These are phyloP conservation scores for Pseudoatta argentina DNA, from an alignment of 1,140 invertebrate genomes.

Conservation along the genomic window DNA sequence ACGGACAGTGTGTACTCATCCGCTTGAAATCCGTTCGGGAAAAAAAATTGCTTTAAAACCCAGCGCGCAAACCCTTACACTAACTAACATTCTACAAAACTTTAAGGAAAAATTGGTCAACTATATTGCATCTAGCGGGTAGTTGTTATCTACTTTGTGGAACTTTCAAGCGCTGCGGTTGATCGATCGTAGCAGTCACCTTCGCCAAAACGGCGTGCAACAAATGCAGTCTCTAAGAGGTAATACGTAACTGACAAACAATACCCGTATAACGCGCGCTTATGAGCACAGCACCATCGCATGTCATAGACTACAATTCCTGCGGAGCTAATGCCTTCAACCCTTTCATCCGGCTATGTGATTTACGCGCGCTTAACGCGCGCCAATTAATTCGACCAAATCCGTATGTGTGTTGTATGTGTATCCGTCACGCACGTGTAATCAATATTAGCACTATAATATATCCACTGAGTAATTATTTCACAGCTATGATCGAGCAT, in stretches of 20 bases:
- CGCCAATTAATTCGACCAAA: constrained; percentile 25
- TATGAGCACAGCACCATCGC: constrained; percentile 25
- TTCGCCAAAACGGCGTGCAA: background rate
- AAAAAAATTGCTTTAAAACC: background rate
- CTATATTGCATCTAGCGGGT: background rate
- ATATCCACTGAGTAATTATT: constrained; percentile 34
- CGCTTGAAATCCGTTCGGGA: background rate
- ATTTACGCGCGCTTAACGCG: constrained; percentile 43
- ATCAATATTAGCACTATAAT: constrained; percentile 47
- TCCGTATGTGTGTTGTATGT: background rate
- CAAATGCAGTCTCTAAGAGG: constrained; percentile 15
- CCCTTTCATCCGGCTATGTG: constrained; percentile 46
- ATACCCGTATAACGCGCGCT: constrained; percentile 35
- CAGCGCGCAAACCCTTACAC: background rate
- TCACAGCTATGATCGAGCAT: constrained; percentile 39
- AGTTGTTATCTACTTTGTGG: background rate
- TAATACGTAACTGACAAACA: constrained; percentile 30
- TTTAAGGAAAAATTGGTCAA: no score
- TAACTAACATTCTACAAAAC: background rate
- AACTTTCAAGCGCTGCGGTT: background rate
- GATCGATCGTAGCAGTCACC: constrained; percentile 17
- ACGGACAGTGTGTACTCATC: background rate
- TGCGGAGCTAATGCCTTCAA: constrained; percentile 31
- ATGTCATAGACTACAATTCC: constrained; percentile 49
- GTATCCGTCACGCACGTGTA: background rate